These are phyloP conservation scores for Manis pentadactyla DNA, from an alignment of 2,797 vertebrate genomes.

Conservation along the genomic window DNA sequence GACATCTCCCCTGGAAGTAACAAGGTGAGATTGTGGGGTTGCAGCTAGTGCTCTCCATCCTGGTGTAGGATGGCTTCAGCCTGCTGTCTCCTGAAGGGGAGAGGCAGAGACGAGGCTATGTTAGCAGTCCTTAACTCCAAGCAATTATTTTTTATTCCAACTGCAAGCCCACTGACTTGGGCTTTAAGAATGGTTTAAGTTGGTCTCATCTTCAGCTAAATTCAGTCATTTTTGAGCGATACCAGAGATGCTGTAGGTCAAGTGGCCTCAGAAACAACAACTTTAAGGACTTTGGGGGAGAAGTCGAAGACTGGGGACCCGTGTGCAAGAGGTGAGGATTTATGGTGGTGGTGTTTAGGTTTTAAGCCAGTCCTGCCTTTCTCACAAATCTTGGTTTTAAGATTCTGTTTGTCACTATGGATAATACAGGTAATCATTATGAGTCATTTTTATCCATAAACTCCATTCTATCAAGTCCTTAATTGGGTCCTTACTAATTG, in stretches of 20 bases:
- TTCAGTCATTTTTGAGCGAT: neutral
- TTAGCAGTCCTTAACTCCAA: neutral
- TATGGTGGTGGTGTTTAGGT: neutral
- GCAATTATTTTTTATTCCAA: neutral
- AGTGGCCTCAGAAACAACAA: neutral
- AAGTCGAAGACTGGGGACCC: neutral
- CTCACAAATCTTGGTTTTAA: conserved; percentile 55
- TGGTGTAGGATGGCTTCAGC: neutral
- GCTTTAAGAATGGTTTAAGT: conserved; percentile 25
- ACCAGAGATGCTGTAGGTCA: neutral
- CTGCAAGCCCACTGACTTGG: neutral
- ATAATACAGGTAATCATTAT: neutral
- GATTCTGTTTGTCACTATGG: conserved; percentile 31
- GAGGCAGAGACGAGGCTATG: neutral
- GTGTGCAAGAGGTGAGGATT: neutral
- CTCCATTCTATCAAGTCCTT: neutral
- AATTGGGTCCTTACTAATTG: neutral
- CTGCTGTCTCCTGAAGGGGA: neutral
- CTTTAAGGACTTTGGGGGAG: neutral
- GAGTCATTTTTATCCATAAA: conserved; percentile 27
- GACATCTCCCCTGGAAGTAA: conserved; percentile 71
- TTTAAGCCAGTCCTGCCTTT: conserved; percentile 16
- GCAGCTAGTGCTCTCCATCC: neutral
- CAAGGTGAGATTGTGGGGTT: conserved; percentile 62
- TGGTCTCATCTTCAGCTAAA: neutral